Conservation (phyloP, 2,113 vertebrate genomes). For the Xyrauchen texanus region DNA sequence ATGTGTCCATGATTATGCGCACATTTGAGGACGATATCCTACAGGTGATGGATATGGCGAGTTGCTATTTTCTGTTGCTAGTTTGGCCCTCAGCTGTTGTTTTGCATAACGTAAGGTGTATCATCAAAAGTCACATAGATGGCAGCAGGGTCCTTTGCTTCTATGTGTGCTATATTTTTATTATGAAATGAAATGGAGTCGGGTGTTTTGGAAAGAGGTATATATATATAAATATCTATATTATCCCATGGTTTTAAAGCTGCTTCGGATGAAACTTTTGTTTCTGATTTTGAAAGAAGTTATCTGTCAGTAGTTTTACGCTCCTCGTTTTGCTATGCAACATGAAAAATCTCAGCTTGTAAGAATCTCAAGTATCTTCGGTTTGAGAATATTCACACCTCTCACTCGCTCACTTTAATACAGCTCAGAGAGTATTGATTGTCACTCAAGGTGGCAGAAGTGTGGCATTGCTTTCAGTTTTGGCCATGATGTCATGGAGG, state of each 20-base stretch:
- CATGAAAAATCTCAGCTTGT: conserved; percentile 42
- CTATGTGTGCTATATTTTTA: conserved; percentile 50
- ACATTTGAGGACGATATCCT: background rate
- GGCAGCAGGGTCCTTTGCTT: conserved; percentile 35
- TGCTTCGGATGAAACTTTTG: conserved; percentile 31
- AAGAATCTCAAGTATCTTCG: conserved; percentile 14
- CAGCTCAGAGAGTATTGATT: conserved; percentile 43
- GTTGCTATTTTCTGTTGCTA: conserved; percentile 1
- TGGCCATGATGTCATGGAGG: background rate
- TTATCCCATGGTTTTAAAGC: conserved; percentile 43
- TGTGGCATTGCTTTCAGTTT: background rate
- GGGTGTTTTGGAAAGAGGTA: conserved; percentile 42
- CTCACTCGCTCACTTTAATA: conserved; percentile 34
- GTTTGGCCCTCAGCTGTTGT: background rate
- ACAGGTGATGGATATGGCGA: background rate
- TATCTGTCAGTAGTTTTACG: conserved; percentile 21
- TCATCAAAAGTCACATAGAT: conserved; percentile 31
- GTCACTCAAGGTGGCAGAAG: background rate
- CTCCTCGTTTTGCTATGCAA: conserved; percentile 55
- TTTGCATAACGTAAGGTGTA: conserved; percentile 34
- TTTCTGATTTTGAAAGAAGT: conserved; percentile 10
- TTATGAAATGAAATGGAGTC: conserved; percentile 32
- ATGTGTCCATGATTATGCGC: background rate
- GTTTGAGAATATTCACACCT: conserved; percentile 4
- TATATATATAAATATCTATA: conserved; percentile 23